Conservation (phyloP, 1,140 invertebrate species). For the Parapsyche elsis region DNA sequence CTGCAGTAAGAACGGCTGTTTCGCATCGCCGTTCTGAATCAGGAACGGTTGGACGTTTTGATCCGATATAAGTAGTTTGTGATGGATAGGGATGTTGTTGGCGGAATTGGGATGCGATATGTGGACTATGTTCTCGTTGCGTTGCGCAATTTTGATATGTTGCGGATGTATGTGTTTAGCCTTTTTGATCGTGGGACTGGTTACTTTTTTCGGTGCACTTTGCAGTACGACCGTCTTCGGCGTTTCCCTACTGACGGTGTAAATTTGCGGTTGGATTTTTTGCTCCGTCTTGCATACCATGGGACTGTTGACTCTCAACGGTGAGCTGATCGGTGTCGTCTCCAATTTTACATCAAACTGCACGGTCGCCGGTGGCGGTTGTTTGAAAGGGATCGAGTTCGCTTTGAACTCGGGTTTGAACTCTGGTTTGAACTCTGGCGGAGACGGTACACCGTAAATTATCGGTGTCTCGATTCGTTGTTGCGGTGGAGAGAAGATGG, state of each 20-base stretch:
- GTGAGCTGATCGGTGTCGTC: neutral
- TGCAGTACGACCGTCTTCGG: neutral
- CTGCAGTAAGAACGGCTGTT: slow-evolving; percentile 57
- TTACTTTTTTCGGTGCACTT: neutral
- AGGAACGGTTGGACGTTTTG: slow-evolving; percentile 64
- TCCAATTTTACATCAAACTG: slow-evolving; percentile 1
- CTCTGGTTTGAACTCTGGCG: slow-evolving; percentile 4
- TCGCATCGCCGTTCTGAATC: slow-evolving; percentile 62
- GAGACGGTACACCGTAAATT: neutral
- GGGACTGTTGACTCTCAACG: neutral
- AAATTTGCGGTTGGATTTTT: slow-evolving; percentile 26
- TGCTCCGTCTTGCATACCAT: neutral
- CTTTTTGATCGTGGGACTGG: slow-evolving; percentile 39
- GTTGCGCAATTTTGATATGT: slow-evolving; percentile 29
- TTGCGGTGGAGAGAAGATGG: neutral
- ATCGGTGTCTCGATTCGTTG: neutral
- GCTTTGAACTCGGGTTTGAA: neutral
- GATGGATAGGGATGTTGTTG: slow-evolving; percentile 18
- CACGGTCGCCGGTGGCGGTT: neutral
- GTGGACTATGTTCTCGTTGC: neutral
- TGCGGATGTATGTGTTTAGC: slow-evolving; percentile 38
- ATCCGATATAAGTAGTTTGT: slow-evolving; percentile 52
- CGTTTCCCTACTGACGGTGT: neutral
- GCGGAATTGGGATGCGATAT: neutral
- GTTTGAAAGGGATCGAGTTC: neutral